Percentiles rank a stretch among this genome's conserved stretches.
These are phyloP conservation scores for Drosophila prosaltans DNA, from an alignment of 1,140 invertebrate genomes.

Conservation along the genomic window DNA sequence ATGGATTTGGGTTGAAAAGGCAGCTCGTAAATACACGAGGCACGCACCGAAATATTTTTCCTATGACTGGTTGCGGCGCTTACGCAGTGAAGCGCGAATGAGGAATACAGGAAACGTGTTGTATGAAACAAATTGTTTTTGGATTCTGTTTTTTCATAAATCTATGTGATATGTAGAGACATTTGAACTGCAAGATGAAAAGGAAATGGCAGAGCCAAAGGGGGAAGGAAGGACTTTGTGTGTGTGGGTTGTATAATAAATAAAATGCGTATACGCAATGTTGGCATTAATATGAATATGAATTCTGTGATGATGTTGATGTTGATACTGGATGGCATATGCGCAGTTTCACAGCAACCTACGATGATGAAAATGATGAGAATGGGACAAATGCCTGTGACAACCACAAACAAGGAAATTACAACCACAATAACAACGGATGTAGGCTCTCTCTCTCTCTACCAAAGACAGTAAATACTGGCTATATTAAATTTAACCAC, in stretches of 20 bases:
- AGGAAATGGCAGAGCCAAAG: constrained; percentile 42
- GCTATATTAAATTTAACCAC: neutral
- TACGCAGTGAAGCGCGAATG: constrained; percentile 34
- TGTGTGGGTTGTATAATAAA: constrained; percentile 46
- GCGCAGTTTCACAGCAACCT: constrained; percentile 1
- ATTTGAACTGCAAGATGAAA: neutral
- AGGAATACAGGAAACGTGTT: constrained; percentile 64
- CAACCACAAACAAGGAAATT: constrained; percentile 57
- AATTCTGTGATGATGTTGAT: constrained; percentile 21
- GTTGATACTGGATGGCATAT: constrained; percentile 26
- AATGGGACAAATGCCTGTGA: constrained; percentile 64
- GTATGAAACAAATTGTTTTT: constrained; percentile 71
- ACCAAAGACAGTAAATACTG: constrained; percentile 33
- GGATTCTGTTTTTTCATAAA: constrained; percentile 54
- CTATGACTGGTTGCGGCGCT: neutral
- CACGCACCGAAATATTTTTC: constrained; percentile 32
- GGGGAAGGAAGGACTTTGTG: constrained; percentile 8
- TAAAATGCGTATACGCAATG: constrained; percentile 73
- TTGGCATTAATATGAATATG: constrained; percentile 33
- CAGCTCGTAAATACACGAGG: constrained; percentile 44
- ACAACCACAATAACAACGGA: constrained; percentile 55
- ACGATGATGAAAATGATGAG: constrained; percentile 17
- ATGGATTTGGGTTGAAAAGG: constrained; percentile 3
- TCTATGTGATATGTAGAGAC: constrained; percentile 45
- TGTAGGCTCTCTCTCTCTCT: constrained; percentile 7